These are phyloP conservation scores for Buphagus erythrorhynchus DNA, from an alignment of 2,797 vertebrate species.

Conservation along the genomic window DNA sequence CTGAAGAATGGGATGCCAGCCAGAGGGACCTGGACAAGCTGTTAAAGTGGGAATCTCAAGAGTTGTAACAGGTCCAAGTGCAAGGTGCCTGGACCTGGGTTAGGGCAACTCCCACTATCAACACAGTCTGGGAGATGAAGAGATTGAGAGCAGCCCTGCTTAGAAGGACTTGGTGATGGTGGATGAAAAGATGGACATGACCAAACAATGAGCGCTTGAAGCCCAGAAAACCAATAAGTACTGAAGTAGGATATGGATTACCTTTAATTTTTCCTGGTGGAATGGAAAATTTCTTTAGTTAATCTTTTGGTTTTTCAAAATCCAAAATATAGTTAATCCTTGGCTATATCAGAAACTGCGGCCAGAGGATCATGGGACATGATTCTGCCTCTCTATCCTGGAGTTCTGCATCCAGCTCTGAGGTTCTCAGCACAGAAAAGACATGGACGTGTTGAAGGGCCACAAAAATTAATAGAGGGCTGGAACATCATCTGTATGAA, in stretches of 20 bases:
- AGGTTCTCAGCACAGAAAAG: not conserved
- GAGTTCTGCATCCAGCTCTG: not conserved
- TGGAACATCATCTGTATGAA: rapidly evolving
- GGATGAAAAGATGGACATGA: not conserved
- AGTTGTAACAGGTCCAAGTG: not conserved
- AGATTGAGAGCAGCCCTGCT: not conserved
- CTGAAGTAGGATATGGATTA: not conserved
- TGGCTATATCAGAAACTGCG: not conserved
- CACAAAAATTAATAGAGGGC: not conserved
- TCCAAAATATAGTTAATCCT: not conserved
- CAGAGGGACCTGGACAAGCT: not conserved
- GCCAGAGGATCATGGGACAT: not conserved
- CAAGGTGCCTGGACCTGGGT: no score
- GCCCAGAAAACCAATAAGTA: not conserved
- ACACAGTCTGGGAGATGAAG: not conserved
- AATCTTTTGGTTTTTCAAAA: not conserved
- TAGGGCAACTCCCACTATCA: not conserved
- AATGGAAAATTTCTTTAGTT: not conserved
- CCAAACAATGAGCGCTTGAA: not conserved
- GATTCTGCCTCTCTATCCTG: not conserved
- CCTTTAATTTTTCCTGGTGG: not conserved
- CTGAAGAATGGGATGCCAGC: not conserved
- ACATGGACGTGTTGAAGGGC: not conserved
- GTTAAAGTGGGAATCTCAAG: not conserved
- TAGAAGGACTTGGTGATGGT: not conserved